Conservation (phyloP, 2,113 vertebrate genomes). For the Eclectus roratus region DNA sequence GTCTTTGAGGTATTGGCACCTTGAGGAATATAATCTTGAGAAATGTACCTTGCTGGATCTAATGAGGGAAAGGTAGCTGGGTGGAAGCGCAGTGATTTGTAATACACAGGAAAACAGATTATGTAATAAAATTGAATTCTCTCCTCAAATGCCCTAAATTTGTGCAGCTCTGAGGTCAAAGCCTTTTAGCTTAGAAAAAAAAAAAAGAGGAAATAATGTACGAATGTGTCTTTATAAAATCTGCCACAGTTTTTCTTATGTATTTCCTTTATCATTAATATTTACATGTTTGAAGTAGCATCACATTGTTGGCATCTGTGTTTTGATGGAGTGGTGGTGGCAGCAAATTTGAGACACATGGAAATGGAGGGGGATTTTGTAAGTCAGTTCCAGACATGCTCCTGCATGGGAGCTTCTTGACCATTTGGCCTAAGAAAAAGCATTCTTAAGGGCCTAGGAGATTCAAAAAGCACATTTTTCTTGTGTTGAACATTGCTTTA, state of each 20-base stretch:
- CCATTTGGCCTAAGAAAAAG: not conserved
- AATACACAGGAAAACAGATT: not conserved
- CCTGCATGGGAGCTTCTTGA: not conserved
- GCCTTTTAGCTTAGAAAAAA: not conserved
- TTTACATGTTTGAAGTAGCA: not conserved
- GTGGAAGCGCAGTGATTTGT: not conserved
- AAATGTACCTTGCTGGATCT: not conserved
- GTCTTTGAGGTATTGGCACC: not conserved
- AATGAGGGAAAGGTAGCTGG: not conserved
- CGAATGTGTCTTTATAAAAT: not conserved
- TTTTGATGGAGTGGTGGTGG: not conserved
- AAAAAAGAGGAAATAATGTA: not conserved
- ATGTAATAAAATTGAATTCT: not conserved
- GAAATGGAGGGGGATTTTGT: not conserved
- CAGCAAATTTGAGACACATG: not conserved
- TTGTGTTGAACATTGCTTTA: not conserved
- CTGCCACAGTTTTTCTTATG: not conserved
- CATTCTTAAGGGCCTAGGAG: not conserved
- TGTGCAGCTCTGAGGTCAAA: not conserved
- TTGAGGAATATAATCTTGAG: not conserved
- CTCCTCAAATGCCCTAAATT: not conserved
- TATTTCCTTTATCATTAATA: not conserved
- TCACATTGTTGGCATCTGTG: not conserved
- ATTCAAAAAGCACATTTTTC: not conserved
- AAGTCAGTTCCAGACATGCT: not conserved